Conservation (phyloP, 1,140 invertebrate genomes). For the Lepidurus packardi region DNA sequence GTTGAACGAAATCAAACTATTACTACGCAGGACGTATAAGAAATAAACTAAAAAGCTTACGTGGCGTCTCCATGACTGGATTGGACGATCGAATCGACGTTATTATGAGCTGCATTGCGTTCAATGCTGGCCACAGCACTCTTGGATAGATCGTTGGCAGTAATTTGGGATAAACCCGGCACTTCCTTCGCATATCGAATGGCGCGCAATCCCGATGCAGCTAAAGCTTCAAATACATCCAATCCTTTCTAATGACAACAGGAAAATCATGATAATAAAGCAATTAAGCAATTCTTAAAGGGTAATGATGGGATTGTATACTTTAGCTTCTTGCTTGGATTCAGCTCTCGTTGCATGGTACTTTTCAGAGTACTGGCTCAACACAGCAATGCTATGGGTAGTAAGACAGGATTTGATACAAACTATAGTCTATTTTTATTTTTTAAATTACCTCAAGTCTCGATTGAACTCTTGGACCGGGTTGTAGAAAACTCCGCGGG, state of each 20-base stretch:
- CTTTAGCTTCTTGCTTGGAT: conserved; percentile 36
- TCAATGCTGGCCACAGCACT: conserved; percentile 80
- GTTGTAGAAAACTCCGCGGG: conserved; percentile 87
- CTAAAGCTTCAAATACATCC: conserved; percentile 83
- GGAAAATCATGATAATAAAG: not conserved
- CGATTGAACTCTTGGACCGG: conserved; percentile 96
- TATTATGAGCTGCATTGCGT: conserved; percentile 73
- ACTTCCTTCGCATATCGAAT: conserved; percentile 96
- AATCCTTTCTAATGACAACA: conserved; percentile 52
- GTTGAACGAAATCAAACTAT: conserved; percentile 39
- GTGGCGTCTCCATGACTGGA: conserved; percentile 73
- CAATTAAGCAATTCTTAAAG: not conserved
- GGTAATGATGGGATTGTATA: conserved; percentile 3
- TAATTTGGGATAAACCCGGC: conserved; percentile 66
- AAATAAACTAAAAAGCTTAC: conserved; percentile 49
- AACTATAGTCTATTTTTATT: too few species aligned
- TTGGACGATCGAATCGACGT: conserved; percentile 65
- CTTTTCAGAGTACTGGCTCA: conserved; percentile 53
- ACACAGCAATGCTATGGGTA: conserved; percentile 52
- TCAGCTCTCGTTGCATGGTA: conserved; percentile 40
- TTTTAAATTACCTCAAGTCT: conserved; percentile 67
- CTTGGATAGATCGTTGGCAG: conserved; percentile 91
- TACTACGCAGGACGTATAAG: conserved; percentile 32
- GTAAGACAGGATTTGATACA: not conserved
- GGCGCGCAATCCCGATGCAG: conserved; percentile 89